Evolutionary conservation across 2,113 vertebrate genomes (phyloP), one percentile per base, ranked within the genome.

Genomic region (Phycodurus eques): DNA sequence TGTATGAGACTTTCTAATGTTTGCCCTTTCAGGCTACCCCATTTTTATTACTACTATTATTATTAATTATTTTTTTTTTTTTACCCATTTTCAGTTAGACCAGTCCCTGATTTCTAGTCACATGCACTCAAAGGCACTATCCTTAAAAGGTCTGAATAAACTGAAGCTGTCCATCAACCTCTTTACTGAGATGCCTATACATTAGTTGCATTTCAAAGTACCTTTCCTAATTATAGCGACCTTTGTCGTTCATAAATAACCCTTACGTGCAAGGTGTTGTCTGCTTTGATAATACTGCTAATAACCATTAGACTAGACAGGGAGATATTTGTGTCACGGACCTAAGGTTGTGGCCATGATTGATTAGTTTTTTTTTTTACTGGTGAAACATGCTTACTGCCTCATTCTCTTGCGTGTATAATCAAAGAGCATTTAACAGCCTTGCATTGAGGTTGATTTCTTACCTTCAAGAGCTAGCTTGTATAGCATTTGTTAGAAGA

Each of bases 221-320:
- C 22, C 42, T 43, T 74, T 60, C n/a, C 47, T 59, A 22, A 61
- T 77, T 39, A 54, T 13, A 27, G 35, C 6, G 43, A 87, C 81
- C 83, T 87, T 87, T 85, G 70, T 67, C 80, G 76, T 80, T 31
- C 68, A 46, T 74, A 60, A 53, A 64, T 54, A 71, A 78, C 56
- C 70, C 66, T 54, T 64, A 74, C 68, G 54, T 74, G 61, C n/a
- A 72, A 85, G 78, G 70, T 87, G 80, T 77, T 85, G 79, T 66
- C 72, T 51, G 19, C 8, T 17, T 73, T 71, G 77, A 84, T 80
- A 83, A 66, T 66, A 56, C 59, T 69, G 46, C 44, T 67, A 49
- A 49, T 49, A 49, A 49, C 46, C 4, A 49, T 20, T 19, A 53
- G 17, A 7, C 5, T 2, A 9, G 8, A 15, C 19, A 53, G 47